A percentile compares a stretch with the other conserved stretches of the same genome.
These are phyloP conservation scores for Incurvaria masculella DNA, from an alignment of 2,888 invertebrate genomes.

Conservation along the genomic window DNA sequence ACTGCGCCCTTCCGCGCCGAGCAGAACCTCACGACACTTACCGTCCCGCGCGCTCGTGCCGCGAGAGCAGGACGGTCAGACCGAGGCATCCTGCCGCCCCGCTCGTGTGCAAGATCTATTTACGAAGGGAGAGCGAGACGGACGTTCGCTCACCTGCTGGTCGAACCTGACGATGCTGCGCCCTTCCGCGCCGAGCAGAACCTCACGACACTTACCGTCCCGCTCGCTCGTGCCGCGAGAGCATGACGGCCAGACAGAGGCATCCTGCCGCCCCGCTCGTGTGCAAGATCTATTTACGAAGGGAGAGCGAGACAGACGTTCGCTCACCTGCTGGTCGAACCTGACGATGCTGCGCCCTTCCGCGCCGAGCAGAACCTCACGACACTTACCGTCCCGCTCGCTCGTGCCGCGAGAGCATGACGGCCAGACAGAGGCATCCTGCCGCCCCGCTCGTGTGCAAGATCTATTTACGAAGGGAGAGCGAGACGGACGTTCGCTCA, in stretches of 20 bases:
- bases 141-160: conserved; percentile 34
- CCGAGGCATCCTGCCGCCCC: neutral
- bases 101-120: too few species aligned
- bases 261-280: neutral
- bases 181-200: conserved; percentile 15
- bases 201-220: neutral
- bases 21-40: neutral
- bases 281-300: too few species aligned
- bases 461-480: too few species aligned
- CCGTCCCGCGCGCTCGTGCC: neutral
- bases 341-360: conserved; percentile 21
- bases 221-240: neutral
- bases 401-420: neutral
- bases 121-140: too few species aligned
- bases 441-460: neutral
- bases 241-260: neutral
- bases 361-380: conserved; percentile 13
- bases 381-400: neutral
- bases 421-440: neutral
- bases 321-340: conserved; percentile 32
- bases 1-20: conserved; percentile 17
- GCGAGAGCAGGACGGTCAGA: neutral
- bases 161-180: conserved; percentile 25
- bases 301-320: too few species aligned
- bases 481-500: too few species aligned